phyloP scores from a whole-genome alignment of 2,113 vertebrate genomes.

The Pholis gunnellus region DNA sequence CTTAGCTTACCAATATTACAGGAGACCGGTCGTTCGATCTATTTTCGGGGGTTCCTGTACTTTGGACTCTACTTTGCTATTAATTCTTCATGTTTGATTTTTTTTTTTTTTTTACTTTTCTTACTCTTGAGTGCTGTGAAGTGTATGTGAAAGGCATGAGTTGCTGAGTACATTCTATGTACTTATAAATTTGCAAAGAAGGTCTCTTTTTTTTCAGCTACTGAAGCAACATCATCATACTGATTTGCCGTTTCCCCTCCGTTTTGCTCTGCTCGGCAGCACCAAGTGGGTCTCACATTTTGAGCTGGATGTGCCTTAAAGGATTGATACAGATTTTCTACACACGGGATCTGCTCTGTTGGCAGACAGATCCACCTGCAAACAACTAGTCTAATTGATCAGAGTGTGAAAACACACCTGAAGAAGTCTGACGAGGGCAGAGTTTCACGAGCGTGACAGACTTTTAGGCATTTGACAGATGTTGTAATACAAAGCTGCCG shows the following conservation, averaged over 20 bases:
- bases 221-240: slow-evolving; percentile 72
- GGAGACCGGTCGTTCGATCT: slow-evolving; percentile 66
- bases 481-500: slow-evolving; percentile 8
- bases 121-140: slow-evolving; percentile 79
- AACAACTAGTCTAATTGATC: slow-evolving; percentile 45
- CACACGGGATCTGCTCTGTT: slow-evolving; percentile 63
- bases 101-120: slow-evolving; percentile 68
- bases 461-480: slow-evolving; percentile 24
- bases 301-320: slow-evolving; percentile 85
- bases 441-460: slow-evolving; percentile 15
- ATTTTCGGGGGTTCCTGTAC: slow-evolving; percentile 71
- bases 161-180: slow-evolving; percentile 80
- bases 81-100: slow-evolving; percentile 78
- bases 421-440: slow-evolving; percentile 6
- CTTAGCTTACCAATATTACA: slow-evolving; percentile 80
- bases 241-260: slow-evolving; percentile 76
- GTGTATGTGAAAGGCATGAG: slow-evolving; percentile 85
- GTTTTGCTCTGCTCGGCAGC: slow-evolving; percentile 64
- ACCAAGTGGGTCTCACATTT: slow-evolving; percentile 77
- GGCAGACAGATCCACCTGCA: slow-evolving; percentile 60
- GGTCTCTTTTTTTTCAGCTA: slow-evolving; percentile 64
- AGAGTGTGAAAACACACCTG: slow-evolving; percentile 38
- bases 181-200: slow-evolving; percentile 74
- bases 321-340: slow-evolving; percentile 75
- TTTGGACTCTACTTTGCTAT: slow-evolving; percentile 79